Conservation (phyloP, 2,113 vertebrate genomes). For the Lasiurus cinereus region DNA sequence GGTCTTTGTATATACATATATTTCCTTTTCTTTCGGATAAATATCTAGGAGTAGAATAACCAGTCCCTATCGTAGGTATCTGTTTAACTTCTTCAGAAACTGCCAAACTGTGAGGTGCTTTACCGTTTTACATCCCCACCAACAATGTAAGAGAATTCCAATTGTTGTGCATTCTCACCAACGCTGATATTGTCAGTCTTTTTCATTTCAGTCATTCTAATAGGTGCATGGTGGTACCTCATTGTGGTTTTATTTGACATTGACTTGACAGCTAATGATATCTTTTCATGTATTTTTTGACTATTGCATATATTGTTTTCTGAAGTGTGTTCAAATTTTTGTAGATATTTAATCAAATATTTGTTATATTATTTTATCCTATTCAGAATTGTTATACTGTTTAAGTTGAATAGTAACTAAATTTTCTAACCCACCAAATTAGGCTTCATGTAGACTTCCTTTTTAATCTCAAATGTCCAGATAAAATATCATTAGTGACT, state of each 20-base stretch:
- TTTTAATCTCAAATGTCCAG: conserved; percentile 35
- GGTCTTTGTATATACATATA: neutral
- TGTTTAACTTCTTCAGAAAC: conserved; percentile 57
- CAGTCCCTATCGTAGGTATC: neutral
- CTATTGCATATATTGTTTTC: conserved; percentile 33
- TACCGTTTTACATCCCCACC: neutral
- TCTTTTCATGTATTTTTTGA: conserved; percentile 24
- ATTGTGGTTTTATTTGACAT: conserved; percentile 38
- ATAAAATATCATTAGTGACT: conserved; percentile 16
- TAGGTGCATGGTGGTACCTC: neutral
- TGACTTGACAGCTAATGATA: conserved; percentile 12
- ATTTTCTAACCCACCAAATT: conserved; percentile 39
- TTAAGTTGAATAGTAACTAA: conserved; percentile 41
- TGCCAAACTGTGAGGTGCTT: neutral
- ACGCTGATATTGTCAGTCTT: neutral
- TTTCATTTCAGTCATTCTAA: conserved; percentile 2
- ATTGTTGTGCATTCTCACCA: neutral
- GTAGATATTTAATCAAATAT: conserved; percentile 31
- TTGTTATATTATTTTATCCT: conserved; percentile 23
- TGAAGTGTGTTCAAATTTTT: conserved; percentile 54
- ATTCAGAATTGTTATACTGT: conserved; percentile 39
- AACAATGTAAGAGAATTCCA: neutral
- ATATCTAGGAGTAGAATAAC: conserved; percentile 30
- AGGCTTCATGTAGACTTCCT: conserved; percentile 35
- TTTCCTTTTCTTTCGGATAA: conserved; percentile 19